Evolutionary conservation across 2,797 vertebrate genomes (phyloP), one percentile per base, ranked within the genome.

Genomic region (Falco biarmicus): DNA sequence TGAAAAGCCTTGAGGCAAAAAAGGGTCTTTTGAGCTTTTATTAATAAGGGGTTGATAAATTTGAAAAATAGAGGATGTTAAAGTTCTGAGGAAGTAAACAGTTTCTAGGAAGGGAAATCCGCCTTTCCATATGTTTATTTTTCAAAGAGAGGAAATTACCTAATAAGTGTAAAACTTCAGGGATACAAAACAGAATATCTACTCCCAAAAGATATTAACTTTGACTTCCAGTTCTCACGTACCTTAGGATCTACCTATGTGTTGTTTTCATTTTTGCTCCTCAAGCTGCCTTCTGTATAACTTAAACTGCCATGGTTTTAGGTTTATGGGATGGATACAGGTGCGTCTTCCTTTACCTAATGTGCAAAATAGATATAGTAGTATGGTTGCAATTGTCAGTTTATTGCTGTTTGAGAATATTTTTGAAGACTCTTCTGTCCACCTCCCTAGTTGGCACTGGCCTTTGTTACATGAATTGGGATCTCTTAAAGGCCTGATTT

Each of bases 91-190:
- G 65, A 91, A 87, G 77, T 95, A 93, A 95, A 91, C 71, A 87
- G 32, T 70, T 92, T 96, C 89, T 96, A 96, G 84, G 81, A 95
- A 97, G 56, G 90, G 89, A 97, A 95, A 79, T 90, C 39, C 0
- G 2, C 28, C 10, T 95, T 96, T 54, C 53, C 32, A 11, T 73
- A 28, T 32, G 4, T 43, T 95, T 85, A 6, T 74, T 80, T 87
- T 89, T 85, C 63, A 85, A 65, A 66, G 70, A 89, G 25, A 77
- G 92, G 89, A 92, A 95, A 92, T 83, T 80, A 41, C 69, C n/a
- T 85, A 69, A 31, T 48, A 76, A 59, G 39, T 71, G 25, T 75
- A 74, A 87, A 83, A 77, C 32, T 56, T 90, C 5, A 41, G 66
- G 21, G 24, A 13, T 60, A 41, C 53, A 51, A 66, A 93, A 83